These are phyloP conservation scores for Euthynnus affinis DNA, from an alignment of 2,797 vertebrate genomes.

Conservation along the genomic window DNA sequence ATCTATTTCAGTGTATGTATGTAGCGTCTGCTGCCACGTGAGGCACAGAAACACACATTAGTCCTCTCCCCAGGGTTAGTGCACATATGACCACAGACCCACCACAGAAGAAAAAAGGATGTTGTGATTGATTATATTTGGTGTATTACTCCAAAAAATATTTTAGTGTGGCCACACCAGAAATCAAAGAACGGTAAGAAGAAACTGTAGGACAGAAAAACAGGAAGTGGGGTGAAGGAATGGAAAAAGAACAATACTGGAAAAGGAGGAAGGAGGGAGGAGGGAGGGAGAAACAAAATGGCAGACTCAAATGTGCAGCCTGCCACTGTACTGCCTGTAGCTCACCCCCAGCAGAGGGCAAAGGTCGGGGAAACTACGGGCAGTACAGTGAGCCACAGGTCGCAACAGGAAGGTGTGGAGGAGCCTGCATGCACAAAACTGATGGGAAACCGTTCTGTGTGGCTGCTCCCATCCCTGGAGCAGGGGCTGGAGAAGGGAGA, in stretches of 20 bases:
- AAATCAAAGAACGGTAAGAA: conserved; percentile 28
- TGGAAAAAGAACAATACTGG: conserved; percentile 39
- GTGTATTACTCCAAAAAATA: not conserved
- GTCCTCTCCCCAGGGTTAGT: conserved; percentile 38
- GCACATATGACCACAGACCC: conserved; percentile 8
- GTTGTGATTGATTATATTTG: conserved; percentile 6
- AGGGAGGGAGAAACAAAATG: conserved; percentile 21
- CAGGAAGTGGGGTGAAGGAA: conserved; percentile 37
- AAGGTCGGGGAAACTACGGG: conserved; percentile 72
- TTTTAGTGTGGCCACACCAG: conserved; percentile 21
- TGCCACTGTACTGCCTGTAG: conserved; percentile 80
- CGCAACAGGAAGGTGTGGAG: conserved; percentile 47
- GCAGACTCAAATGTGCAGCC: conserved; percentile 58
- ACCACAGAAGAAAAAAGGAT: conserved; percentile 16
- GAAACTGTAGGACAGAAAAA: conserved; percentile 28
- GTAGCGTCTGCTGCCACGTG: not conserved
- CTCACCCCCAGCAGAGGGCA: conserved; percentile 67
- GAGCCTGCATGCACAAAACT: conserved; percentile 98
- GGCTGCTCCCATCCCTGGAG: conserved; percentile 93
- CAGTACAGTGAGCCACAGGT: conserved; percentile 75
- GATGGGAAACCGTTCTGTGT: conserved; percentile 95
- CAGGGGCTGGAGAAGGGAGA: conserved; percentile 87
- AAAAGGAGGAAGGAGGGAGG: not conserved
- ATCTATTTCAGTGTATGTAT: not conserved
- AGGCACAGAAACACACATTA: not conserved